These are phyloP conservation scores for Enteromius unitaeniatus DNA, from an alignment of 2,797 vertebrate species.

Conservation along the genomic window DNA sequence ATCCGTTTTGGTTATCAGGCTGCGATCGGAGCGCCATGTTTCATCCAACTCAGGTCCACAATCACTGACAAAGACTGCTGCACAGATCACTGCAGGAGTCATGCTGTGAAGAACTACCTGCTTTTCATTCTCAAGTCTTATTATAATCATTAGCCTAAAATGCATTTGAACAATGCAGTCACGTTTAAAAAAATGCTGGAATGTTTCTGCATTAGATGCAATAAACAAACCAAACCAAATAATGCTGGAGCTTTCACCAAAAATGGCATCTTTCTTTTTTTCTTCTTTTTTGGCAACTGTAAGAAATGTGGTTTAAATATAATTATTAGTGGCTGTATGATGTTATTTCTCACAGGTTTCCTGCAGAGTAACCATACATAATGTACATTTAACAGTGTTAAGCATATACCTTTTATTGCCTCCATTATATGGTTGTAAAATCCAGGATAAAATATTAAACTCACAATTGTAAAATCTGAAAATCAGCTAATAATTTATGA, in stretches of 20 bases:
- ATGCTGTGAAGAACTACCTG: background rate
- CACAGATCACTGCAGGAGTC: background rate
- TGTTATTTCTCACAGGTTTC: background rate
- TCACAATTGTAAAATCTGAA: background rate
- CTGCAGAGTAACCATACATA: background rate
- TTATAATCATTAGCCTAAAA: background rate
- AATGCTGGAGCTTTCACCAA: background rate
- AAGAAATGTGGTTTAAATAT: background rate
- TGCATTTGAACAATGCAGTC: background rate
- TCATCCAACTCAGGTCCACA: conserved; percentile 66
- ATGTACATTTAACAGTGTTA: background rate
- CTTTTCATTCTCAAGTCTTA: background rate
- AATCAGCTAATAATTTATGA: background rate
- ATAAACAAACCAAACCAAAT: background rate
- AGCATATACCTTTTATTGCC: background rate
- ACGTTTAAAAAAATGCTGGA: background rate
- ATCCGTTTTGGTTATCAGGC: conserved; percentile 81
- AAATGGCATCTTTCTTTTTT: background rate
- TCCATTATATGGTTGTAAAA: background rate
- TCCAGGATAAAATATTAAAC: background rate
- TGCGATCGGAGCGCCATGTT: conserved; percentile 72
- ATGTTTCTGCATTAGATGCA: background rate
- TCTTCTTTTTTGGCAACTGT: too few species aligned
- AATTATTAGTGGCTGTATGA: background rate
- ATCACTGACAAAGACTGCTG: conserved; percentile 15